Percentiles rank a stretch among this genome's conserved stretches.
Evolutionary conservation across 2,888 invertebrate species (phyloP).

Genomic region (Gerris lacustris): DNA sequence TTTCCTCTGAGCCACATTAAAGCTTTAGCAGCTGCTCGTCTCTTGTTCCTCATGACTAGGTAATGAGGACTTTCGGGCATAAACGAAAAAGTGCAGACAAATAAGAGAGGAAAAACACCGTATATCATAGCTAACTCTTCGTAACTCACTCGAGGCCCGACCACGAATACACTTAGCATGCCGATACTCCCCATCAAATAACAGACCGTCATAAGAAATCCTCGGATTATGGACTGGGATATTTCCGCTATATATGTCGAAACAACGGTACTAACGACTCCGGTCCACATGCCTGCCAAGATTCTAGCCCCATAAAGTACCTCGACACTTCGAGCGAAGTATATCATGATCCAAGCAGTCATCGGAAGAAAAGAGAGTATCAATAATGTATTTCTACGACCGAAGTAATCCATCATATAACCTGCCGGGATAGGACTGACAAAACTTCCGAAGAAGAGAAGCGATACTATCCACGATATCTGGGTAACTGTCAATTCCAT

Average conservation of each 20-base stretch:
- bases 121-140: constrained; percentile 37
- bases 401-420: constrained; percentile 44
- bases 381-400: constrained; percentile 45
- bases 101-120: constrained; percentile 36
- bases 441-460: constrained; percentile 28
- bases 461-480: constrained; percentile 25
- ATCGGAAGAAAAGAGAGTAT: constrained; percentile 45
- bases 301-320: constrained; percentile 26
- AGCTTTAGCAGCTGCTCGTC: constrained; percentile 16
- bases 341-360: constrained; percentile 40
- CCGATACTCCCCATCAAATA: constrained; percentile 28
- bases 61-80: constrained; percentile 52
- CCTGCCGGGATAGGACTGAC: constrained; percentile 38
- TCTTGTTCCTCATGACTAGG: constrained; percentile 43
- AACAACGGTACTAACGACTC: constrained; percentile 29
- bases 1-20: constrained; percentile 23
- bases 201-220: constrained; percentile 27
- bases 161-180: constrained; percentile 25
- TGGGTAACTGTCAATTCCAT: constrained; percentile 22
- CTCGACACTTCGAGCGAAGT: constrained; percentile 20
- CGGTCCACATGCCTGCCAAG: constrained; percentile 28
- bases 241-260: constrained; percentile 31
- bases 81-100: constrained; percentile 40
- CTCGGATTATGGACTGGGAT: constrained; percentile 26
- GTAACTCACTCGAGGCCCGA: constrained; percentile 35